Base-by-base conservation (phyloP, 2,888 invertebrate genomes). In the Mimumesa dahlbomi region DNA sequence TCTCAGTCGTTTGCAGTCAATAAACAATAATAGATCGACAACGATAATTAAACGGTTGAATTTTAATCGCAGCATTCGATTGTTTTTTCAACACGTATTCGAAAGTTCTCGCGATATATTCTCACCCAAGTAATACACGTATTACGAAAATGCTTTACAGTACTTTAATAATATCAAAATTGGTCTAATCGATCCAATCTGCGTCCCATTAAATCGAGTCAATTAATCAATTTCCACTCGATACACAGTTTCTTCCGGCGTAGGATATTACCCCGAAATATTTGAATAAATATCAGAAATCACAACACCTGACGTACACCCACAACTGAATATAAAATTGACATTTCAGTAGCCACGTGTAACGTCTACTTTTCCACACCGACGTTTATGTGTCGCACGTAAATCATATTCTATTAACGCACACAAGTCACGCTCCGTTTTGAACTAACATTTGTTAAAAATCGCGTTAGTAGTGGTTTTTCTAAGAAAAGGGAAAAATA, bases 151-250 rank as follows among this genome's bases (percentile, higher is more conserved):
- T 7, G n/a, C n/a, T 1, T n/a, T n/a, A n/a, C 1, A 7, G n/a
- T n/a, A 11, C 2, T 34, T 34, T n/a, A 2, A 34, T 3, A 7
- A 7, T 2, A 25, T 19, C 6, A 31, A 36, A 18, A 40, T 50
- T 31, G 22, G 31, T 34, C 29, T 14, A n/a, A 42, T 53, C 19
- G 34, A 6, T 6, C 14, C 29, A 45, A 67, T 67, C 52, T 53
- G n/a, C 53, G 18, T 29, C 22, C 43, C 43, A n/a, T 53, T 38
- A 69, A 59, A 49, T 36, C 31, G 31, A 34, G 36, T 22, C 31
- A 53, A 58, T 70, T 61, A 61, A 54, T 62, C 43, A 50, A 74
- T 74, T 70, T 75, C 50, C 53, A 61, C 18, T 22, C 29, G 16
- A 16, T 49, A 9, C 21, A 1, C 14, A 31, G 34, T 14, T 34